phyloP scores from a whole-genome alignment of 2,113 vertebrate genomes.

The Garra rufa region DNA sequence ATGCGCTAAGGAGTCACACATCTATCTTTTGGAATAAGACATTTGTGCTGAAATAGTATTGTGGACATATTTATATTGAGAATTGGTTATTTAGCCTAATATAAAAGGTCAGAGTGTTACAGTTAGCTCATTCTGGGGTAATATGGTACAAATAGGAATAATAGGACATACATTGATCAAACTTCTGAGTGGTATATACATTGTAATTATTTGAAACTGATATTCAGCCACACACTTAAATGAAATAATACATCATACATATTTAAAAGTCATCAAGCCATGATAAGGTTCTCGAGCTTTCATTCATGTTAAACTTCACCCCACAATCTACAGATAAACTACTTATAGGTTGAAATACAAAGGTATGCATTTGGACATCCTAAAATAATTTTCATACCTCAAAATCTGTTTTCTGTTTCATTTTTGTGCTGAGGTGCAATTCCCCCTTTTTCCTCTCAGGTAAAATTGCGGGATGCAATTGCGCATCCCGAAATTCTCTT shows the following conservation, averaged over 20 bases:
- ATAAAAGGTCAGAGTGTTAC: neutral
- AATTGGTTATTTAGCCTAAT: neutral
- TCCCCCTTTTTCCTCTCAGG: no score
- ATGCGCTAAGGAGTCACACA: neutral
- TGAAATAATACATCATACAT: neutral
- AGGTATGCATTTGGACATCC: neutral
- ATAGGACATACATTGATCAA: no score
- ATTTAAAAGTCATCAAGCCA: neutral
- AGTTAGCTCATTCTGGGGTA: neutral
- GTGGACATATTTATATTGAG: neutral
- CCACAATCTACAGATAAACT: neutral
- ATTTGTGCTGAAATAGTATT: neutral
- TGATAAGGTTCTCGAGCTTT: neutral
- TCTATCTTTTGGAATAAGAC: neutral
- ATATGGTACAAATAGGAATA: neutral
- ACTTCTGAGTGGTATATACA: neutral
- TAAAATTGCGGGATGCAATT: no score
- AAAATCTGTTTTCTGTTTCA: neutral
- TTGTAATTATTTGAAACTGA: neutral
- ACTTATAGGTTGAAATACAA: neutral
- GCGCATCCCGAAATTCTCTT: no score
- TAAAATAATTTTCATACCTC: neutral
- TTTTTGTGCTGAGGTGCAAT: no score
- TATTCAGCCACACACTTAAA: neutral
- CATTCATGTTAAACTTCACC: neutral